phyloP scores from a whole-genome alignment of 2,113 vertebrate genomes.

The Varanus komodoensis region DNA sequence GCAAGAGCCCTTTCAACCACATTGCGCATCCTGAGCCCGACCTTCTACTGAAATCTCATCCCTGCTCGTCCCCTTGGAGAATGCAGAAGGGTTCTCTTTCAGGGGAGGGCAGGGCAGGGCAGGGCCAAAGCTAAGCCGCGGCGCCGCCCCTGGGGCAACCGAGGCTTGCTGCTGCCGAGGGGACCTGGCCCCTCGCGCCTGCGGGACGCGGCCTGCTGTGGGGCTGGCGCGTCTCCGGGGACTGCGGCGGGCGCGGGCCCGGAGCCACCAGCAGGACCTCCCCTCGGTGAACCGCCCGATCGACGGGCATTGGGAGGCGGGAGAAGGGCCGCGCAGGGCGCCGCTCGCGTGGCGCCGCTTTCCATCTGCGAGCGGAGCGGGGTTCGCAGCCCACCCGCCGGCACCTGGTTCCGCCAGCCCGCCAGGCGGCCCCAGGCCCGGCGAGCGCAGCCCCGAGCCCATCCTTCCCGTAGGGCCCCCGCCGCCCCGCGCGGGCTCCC shows the following conservation, averaged over 20 bases:
- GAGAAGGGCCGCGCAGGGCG: background rate
- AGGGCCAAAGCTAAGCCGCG: no score
- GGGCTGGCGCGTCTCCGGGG: background rate
- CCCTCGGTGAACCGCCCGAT: background rate
- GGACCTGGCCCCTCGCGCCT: no score
- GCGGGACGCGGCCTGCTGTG: no score
- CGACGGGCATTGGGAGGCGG: background rate
- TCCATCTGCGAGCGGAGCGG: no score
- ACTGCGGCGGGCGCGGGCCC: background rate
- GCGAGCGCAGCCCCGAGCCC: no score
- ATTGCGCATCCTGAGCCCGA: background rate
- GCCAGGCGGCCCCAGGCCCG: background rate
- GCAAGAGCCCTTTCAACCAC: no score
- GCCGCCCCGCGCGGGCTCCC: accelerated
- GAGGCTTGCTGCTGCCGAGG: background rate
- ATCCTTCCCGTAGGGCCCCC: background rate
- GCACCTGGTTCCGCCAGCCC: background rate
- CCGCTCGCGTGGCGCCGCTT: background rate
- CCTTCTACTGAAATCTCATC: background rate
- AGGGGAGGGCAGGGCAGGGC: no score
- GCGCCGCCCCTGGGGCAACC: background rate
- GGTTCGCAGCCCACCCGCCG: background rate
- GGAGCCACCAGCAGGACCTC: background rate
- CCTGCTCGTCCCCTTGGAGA: background rate
- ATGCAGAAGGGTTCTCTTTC: no score